Conservation (phyloP, 2,888 invertebrate species). For the Xestobium rufovillosum region DNA sequence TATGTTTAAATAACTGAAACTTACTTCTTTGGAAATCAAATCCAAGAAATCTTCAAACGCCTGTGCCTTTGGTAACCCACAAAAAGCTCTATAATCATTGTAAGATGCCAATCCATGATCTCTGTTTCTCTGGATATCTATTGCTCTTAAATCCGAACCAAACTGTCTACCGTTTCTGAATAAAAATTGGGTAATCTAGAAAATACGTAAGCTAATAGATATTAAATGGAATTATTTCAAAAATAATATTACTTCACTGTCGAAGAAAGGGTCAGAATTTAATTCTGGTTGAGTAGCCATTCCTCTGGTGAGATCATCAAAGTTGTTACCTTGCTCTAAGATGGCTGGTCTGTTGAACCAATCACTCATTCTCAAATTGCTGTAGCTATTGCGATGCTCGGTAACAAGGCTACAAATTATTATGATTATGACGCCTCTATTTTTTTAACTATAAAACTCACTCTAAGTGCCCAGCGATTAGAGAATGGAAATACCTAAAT, state of each 20-base stretch:
- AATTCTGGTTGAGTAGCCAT: slow-evolving; percentile 70
- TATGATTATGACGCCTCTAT: slow-evolving; percentile 7
- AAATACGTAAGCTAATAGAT: too few relatives aligned
- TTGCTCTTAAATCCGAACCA: slow-evolving; percentile 72
- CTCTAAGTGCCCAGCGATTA: slow-evolving; percentile 63
- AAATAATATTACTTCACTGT: slow-evolving; percentile 55
- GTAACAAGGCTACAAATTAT: slow-evolving; percentile 47
- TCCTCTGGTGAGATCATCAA: slow-evolving; percentile 68
- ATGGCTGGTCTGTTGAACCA: slow-evolving; percentile 62
- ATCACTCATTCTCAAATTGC: slow-evolving; percentile 60
- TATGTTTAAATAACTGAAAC: too few relatives aligned
- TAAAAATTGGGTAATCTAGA: slow-evolving; percentile 57
- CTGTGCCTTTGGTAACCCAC: slow-evolving; percentile 61
- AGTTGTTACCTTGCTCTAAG: slow-evolving; percentile 56
- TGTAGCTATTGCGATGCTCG: slow-evolving; percentile 49
- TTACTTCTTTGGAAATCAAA: slow-evolving; percentile 56
- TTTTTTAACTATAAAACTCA: slow-evolving; percentile 41
- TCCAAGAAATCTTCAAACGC: slow-evolving; percentile 64
- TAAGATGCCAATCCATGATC: slow-evolving; percentile 81
- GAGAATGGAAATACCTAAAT: slow-evolving; percentile 65
- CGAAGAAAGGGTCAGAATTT: slow-evolving; percentile 69
- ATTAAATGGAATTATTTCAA: background rate
- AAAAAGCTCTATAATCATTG: slow-evolving; percentile 67
- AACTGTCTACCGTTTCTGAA: slow-evolving; percentile 65
- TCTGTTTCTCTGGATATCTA: slow-evolving; percentile 78